phyloP scores from a whole-genome alignment of 2,797 vertebrate species.

The Helarctos malayanus region DNA sequence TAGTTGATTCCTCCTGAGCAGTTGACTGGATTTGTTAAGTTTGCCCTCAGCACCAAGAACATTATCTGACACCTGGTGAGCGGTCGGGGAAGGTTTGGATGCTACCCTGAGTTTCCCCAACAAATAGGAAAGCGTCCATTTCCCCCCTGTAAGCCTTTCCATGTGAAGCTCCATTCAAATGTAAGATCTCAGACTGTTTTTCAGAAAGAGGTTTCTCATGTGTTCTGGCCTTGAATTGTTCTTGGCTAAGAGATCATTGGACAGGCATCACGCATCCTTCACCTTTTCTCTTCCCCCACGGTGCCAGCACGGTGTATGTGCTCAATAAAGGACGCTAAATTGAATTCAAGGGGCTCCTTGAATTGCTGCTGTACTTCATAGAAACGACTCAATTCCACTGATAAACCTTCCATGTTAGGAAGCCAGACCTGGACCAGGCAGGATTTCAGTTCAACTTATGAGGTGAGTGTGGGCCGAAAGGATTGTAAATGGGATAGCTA shows the following conservation, averaged over 20 bases:
- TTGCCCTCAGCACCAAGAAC: background rate
- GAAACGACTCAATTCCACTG: background rate
- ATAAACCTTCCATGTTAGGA: background rate
- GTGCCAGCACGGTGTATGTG: background rate
- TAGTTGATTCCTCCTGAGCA: background rate
- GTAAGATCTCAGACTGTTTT: constrained; percentile 43
- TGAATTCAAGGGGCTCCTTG: background rate
- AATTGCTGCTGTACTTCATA: background rate
- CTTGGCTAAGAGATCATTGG: background rate
- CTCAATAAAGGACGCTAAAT: background rate
- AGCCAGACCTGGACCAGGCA: background rate
- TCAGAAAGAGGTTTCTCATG: background rate
- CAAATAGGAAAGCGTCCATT: background rate
- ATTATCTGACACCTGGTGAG: background rate
- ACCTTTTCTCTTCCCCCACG: background rate
- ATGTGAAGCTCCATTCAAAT: background rate
- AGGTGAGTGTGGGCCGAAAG: background rate
- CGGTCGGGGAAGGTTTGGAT: background rate
- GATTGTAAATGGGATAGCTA: background rate
- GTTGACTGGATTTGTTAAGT: background rate
- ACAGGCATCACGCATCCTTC: background rate
- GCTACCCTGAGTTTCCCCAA: background rate
- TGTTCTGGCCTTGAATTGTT: background rate
- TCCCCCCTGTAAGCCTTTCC: background rate
- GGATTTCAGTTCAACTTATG: background rate